These are phyloP conservation scores for Tupaia tana DNA, from an alignment of 2,113 vertebrate species.

Conservation along the genomic window DNA sequence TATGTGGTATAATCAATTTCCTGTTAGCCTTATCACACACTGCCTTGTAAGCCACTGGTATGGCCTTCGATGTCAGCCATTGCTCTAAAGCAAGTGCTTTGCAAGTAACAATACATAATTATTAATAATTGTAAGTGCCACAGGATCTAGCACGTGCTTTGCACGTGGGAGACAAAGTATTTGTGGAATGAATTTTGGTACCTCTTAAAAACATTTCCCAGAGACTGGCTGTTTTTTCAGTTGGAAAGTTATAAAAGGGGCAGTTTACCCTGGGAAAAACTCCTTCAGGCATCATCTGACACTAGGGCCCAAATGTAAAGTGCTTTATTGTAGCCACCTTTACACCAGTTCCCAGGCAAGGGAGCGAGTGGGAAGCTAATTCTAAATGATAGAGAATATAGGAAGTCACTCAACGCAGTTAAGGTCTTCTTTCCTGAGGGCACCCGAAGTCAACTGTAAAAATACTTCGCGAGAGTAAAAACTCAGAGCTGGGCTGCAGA, in stretches of 20 bases:
- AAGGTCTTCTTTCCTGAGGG: not conserved
- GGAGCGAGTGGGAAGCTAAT: not conserved
- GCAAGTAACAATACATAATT: slow-evolving; percentile 23
- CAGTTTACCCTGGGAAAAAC: not conserved
- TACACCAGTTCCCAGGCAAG: not conserved
- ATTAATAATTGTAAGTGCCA: not conserved
- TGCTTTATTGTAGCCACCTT: not conserved
- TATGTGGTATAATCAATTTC: not conserved
- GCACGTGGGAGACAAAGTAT: slow-evolving; percentile 7
- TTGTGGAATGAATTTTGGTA: slow-evolving; percentile 30
- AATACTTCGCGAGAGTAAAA: not conserved
- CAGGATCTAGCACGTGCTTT: not conserved
- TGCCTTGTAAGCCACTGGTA: not conserved
- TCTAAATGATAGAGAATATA: not conserved
- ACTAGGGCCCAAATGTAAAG: not conserved
- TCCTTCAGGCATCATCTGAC: not conserved
- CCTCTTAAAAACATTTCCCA: slow-evolving; percentile 9
- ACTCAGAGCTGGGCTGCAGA: fast-evolving
- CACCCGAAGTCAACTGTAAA: fast-evolving
- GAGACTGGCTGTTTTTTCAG: not conserved
- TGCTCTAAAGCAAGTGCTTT: slow-evolving; percentile 9
- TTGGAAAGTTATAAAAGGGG: not conserved
- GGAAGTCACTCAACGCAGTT: not conserved
- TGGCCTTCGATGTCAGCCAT: not conserved
- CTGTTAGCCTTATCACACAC: not conserved